phyloP scores from a whole-genome alignment of 2,797 vertebrate species.

The Tokudaia tokunoshimensis region DNA sequence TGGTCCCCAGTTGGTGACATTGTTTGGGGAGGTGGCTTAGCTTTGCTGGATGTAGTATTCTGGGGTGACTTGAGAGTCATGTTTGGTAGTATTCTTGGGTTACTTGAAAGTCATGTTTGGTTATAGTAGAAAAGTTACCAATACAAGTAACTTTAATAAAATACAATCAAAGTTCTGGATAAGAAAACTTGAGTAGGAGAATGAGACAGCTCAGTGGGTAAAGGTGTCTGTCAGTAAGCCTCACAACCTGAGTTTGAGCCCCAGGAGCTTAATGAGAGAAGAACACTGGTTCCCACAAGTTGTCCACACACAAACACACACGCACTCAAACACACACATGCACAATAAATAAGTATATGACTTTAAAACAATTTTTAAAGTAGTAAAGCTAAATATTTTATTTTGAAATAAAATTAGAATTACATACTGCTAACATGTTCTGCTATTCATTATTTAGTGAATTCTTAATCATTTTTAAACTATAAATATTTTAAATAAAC shows the following conservation, averaged over 20 bases:
- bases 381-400: constrained; percentile 12
- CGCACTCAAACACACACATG: background rate
- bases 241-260: background rate
- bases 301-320: background rate
- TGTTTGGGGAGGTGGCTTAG: background rate
- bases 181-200: background rate
- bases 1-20: background rate
- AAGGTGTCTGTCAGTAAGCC: background rate
- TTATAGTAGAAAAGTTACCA: background rate
- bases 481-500: constrained; percentile 64
- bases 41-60: background rate
- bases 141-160: constrained; percentile 33
- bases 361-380: background rate
- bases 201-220: background rate
- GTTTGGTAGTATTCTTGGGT: background rate
- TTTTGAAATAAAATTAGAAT: constrained; percentile 43
- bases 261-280: background rate
- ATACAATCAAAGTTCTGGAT: constrained; percentile 22
- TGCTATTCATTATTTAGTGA: constrained; percentile 51
- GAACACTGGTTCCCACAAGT: background rate
- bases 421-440: background rate
- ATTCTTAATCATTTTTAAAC: constrained; percentile 55
- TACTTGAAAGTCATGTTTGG: background rate
- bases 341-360: background rate
- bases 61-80: background rate